phyloP scores from a whole-genome alignment of 2,113 vertebrate species.

The Oryzias melastigma region DNA sequence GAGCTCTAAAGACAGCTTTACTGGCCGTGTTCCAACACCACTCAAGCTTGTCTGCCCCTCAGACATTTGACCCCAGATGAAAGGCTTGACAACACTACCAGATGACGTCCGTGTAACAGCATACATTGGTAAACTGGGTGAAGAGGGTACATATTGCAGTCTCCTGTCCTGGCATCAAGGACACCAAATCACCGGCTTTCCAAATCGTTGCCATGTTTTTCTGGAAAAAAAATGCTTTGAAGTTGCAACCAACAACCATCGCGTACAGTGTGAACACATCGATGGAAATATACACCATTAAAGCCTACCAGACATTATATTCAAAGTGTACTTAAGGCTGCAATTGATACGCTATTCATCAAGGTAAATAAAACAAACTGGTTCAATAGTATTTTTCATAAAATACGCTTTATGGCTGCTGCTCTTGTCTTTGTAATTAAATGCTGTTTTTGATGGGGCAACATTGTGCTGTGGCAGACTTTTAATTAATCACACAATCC shows the following conservation, averaged over 20 bases:
- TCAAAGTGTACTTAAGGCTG: not conserved
- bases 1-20: too few relatives aligned
- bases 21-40: too few relatives aligned
- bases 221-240: too few relatives aligned
- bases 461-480: constrained; percentile 8
- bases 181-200: not conserved
- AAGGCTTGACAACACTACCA: constrained; percentile 12
- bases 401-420: constrained; percentile 8
- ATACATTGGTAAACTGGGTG: constrained; percentile 2
- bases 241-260: not conserved
- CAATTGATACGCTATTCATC: constrained; percentile 20
- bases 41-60: too few relatives aligned
- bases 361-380: constrained; percentile 19
- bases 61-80: constrained; percentile 19
- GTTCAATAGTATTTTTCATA: constrained; percentile 22
- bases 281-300: not conserved
- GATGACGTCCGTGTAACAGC: constrained; percentile 23
- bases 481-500: constrained; percentile 27
- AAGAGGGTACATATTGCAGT: not conserved
- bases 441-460: constrained; percentile 24
- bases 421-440: constrained; percentile 29
- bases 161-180: not conserved
- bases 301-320: not conserved
- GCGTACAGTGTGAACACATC: not conserved
- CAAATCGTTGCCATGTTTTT: not conserved